Evolutionary conservation across 2,113 vertebrate species (phyloP).

Genomic region (Indri indri): DNA sequence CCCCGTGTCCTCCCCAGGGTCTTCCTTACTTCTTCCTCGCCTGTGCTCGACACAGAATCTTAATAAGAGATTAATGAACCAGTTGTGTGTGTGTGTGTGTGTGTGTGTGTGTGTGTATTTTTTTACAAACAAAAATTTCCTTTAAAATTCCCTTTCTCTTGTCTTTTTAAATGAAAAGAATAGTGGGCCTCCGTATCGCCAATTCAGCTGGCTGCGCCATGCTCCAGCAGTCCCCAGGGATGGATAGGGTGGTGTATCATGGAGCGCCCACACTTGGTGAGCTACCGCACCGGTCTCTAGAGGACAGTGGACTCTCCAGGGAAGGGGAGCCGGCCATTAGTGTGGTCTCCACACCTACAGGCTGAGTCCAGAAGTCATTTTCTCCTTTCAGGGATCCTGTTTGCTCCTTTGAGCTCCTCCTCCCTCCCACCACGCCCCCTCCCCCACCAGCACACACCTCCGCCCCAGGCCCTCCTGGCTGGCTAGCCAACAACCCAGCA

Average conservation of each 20-base stretch:
- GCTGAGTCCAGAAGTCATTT: background rate
- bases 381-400: background rate
- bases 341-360: background rate
- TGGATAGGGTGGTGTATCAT: background rate
- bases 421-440: background rate
- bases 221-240: background rate
- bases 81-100: background rate
- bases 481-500: conserved; percentile 55
- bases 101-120: background rate
- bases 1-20: background rate
- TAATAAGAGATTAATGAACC: conserved; percentile 72
- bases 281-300: background rate
- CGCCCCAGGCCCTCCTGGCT: background rate
- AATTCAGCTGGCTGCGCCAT: background rate
- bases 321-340: background rate
- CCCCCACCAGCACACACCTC: background rate
- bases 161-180: conserved; percentile 45
- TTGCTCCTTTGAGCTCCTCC: background rate
- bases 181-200: background rate
- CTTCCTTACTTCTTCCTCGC: conserved; percentile 5
- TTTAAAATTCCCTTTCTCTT: conserved; percentile 50
- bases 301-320: background rate
- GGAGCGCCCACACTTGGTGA: background rate
- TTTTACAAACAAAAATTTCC: conserved; percentile 45
- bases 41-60: conserved; percentile 46